Base-by-base conservation (phyloP, 1,140 invertebrate species). In the Scaptomyza pallida region DNA sequence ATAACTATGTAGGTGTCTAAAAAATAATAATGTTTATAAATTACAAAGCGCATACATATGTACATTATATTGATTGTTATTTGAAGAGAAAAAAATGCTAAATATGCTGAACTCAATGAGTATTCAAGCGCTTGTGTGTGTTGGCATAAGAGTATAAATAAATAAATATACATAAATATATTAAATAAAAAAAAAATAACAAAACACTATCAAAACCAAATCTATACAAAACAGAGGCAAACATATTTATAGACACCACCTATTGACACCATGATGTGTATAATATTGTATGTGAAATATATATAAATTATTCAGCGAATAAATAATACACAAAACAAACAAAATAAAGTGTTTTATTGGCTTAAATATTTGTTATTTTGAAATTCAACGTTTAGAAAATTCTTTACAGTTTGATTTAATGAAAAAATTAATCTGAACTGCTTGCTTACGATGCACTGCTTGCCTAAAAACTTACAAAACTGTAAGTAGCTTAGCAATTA, bases 231-330 rank as follows among this genome's bases (percentile, higher is more conserved):
- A 51, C 50, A 63, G 55, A 56, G 54, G 51, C 16, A 52, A 21
- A 26, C 23, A 45, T 56, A 64, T 56, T 59, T 67, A 67, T 43
- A 67, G 33, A 59, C 23, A 51, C n/a, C 45, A 71, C n/a, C 47
- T 71, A 59, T 71, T 43, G 30, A 57, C 52, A 37, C 44, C 30
- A 16, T 57, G 37, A 64, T 52, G 45, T 71, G 61, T 26, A 55
- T 40, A 63, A 71, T 57, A 65, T 65, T 57, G n/a, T 45, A 56
- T 65, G 61, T 71, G 52, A 45, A 71, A 71, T 40, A 43, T 63
- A 43, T 52, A 52, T 37, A 35, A 62, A 41, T 44, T 51, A 68
- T 52, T 68, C 47, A 68, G 16, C 60, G 37, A 68, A 60, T 68
- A 68, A 68, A 68, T 59, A 68, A 19, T 19, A 65, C 33, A 65